Percentiles rank a stretch among this genome's conserved stretches.
Evolutionary conservation across 2,888 invertebrate species (phyloP).

Genomic region (Lithophane socia): DNA sequence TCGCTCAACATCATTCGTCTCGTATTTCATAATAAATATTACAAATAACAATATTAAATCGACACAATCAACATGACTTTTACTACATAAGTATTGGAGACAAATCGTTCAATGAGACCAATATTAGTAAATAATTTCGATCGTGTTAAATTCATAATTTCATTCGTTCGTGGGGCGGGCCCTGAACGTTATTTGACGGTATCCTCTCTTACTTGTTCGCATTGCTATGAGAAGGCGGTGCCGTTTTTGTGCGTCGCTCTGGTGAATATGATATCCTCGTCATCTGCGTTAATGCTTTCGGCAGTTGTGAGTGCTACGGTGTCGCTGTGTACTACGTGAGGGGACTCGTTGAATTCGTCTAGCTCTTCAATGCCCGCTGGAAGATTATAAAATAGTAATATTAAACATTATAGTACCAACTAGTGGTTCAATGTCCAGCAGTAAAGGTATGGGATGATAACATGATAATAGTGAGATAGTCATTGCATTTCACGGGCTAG

Average conservation of each 20-base stretch:
- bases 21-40: slow-evolving; percentile 55
- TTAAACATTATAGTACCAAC: slow-evolving; percentile 6
- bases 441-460: not conserved
- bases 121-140: slow-evolving; percentile 57
- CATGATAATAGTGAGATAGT: slow-evolving; percentile 2
- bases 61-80: slow-evolving; percentile 61
- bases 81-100: slow-evolving; percentile 50
- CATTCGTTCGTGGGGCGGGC: slow-evolving; percentile 15
- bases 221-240: slow-evolving; percentile 83
- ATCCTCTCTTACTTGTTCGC: slow-evolving; percentile 42
- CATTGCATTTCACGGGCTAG: not conserved
- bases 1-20: slow-evolving; percentile 41
- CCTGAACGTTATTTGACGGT: slow-evolving; percentile 50
- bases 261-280: slow-evolving; percentile 88
- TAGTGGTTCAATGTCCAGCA: not conserved
- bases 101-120: slow-evolving; percentile 54
- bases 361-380: slow-evolving; percentile 94
- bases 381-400: slow-evolving; percentile 27
- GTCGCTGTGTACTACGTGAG: slow-evolving; percentile 93
- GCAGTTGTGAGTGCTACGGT: slow-evolving; percentile 83
- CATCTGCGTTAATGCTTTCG: slow-evolving; percentile 83
- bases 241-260: slow-evolving; percentile 81
- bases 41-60: slow-evolving; percentile 55
- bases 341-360: slow-evolving; percentile 97
- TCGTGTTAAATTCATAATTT: slow-evolving; percentile 65